Base-by-base conservation (phyloP, 2,797 vertebrate species). In the Anabas testudineus region DNA sequence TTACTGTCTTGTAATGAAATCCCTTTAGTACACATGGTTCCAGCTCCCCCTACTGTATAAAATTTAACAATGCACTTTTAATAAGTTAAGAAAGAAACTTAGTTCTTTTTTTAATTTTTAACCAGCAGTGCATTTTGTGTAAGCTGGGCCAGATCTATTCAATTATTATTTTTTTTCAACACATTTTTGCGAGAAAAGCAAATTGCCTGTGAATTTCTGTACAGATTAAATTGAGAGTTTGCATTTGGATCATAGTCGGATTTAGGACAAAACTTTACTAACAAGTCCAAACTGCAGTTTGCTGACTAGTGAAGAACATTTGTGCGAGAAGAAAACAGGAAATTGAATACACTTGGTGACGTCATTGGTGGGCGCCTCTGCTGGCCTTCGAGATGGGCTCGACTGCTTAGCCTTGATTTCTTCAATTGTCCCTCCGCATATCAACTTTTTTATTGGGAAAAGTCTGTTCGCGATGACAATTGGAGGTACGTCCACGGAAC, bases 341-440 rank as follows among this genome's bases (percentile, higher is more conserved):
- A 87, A 90, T 87, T 79, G 76, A 81, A 80, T 80, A 41, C 74
- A 60, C 32, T 3, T 0, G 4, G 37, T 91, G 93, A 94, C 93
- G 93, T 95, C 94, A 95, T 94, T 67, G 65, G 26, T 59, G 76
- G 82, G 95, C 94, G 95, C 94, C 93, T 86, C 85, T 85, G 85
- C 89, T 91, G 93, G 94, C 94, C 92, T 95, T 89, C 86, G 85
- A 89, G 79, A 93, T 94, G 94, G 93, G 92, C 87, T 93, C 84
- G 84, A 88, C 86, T 93, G 83, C 86, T 78, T 79, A 92, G 88
- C 91, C 91, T 90, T 85, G 91, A 91, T 90, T 94, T 88, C 74
- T 87, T 73, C 77, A 83, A 67, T 80, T 87, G 83, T 85, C 72
- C 64, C 68, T 60, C 82, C 74, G 64, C 73, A 76, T 71, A 76